phyloP scores from a whole-genome alignment of 2,888 invertebrate species.

The Agriopis marginaria region DNA sequence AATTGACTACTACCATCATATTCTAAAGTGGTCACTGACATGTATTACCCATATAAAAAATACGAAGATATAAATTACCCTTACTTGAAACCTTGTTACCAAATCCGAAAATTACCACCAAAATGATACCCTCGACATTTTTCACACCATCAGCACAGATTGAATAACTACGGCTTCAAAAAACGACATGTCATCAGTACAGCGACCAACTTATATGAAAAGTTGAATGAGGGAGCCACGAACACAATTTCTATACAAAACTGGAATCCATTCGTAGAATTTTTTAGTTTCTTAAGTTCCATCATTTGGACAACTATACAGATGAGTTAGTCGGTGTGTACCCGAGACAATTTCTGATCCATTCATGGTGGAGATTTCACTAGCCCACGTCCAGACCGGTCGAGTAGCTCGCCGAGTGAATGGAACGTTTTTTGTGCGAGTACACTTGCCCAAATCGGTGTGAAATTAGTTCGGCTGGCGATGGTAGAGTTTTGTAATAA shows the following conservation, averaged over 20 bases:
- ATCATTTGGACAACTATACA: too few relatives aligned
- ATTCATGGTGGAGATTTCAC: constrained; percentile 63
- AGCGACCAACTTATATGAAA: neutral
- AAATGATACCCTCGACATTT: constrained; percentile 26
- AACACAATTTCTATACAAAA: neutral
- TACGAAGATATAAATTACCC: too few relatives aligned
- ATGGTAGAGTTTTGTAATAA: constrained; percentile 55
- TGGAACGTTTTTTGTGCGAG: constrained; percentile 76
- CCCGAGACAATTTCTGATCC: constrained; percentile 45
- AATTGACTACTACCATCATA: too few relatives aligned
- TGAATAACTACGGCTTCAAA: constrained; percentile 32
- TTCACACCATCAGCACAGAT: constrained; percentile 42
- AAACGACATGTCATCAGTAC: constrained; percentile 40
- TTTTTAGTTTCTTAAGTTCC: neutral
- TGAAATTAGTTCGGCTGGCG: constrained; percentile 79
- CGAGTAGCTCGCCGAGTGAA: constrained; percentile 68
- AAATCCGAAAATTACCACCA: constrained; percentile 13
- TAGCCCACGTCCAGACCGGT: constrained; percentile 50
- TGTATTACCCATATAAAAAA: too few relatives aligned
- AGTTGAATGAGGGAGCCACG: neutral
- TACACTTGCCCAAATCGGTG: constrained; percentile 84
- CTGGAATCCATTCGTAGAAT: too few relatives aligned
- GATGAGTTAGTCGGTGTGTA: neutral
- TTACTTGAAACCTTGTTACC: neutral
- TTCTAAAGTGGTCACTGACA: too few relatives aligned